Conservation (phyloP, 2,888 invertebrate genomes). For the Anthoptus insignis region DNA sequence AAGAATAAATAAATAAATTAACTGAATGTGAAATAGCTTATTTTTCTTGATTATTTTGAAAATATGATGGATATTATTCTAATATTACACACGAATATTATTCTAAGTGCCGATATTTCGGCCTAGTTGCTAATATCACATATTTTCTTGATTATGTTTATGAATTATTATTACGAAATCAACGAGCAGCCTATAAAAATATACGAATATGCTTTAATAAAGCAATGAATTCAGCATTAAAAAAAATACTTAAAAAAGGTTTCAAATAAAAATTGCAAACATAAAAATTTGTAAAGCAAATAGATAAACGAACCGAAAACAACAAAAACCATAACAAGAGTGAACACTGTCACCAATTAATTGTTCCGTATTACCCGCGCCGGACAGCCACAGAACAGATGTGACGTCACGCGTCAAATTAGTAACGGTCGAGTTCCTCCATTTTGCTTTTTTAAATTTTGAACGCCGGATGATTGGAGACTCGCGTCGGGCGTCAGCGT, state of each 20-base stretch:
- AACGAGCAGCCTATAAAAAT: too few species aligned
- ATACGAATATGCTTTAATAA: too few species aligned
- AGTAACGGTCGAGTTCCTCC: conserved; percentile 75
- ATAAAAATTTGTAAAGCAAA: conserved; percentile 18
- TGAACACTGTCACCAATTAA: conserved; percentile 56
- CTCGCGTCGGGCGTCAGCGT: conserved; percentile 72
- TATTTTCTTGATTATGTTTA: too few species aligned
- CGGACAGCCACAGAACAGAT: conserved; percentile 71
- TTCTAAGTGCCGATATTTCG: too few species aligned
- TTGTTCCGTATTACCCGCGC: conserved; percentile 58
- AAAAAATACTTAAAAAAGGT: background rate
- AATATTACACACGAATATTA: too few species aligned
- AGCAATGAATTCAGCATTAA: background rate
- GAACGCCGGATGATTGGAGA: conserved; percentile 77
- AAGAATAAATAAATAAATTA: too few species aligned
- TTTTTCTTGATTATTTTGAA: too few species aligned
- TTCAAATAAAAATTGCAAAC: background rate
- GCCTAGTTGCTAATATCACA: too few species aligned
- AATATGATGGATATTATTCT: too few species aligned
- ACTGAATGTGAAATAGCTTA: too few species aligned
- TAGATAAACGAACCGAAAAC: conserved; percentile 17
- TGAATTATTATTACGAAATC: too few species aligned
- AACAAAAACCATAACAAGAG: conserved; percentile 21
- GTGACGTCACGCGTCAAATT: conserved; percentile 82
- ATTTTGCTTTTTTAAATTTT: conserved; percentile 81